Base-by-base conservation (phyloP, 2,888 invertebrate species). In the Psococerastis gibbosa region DNA sequence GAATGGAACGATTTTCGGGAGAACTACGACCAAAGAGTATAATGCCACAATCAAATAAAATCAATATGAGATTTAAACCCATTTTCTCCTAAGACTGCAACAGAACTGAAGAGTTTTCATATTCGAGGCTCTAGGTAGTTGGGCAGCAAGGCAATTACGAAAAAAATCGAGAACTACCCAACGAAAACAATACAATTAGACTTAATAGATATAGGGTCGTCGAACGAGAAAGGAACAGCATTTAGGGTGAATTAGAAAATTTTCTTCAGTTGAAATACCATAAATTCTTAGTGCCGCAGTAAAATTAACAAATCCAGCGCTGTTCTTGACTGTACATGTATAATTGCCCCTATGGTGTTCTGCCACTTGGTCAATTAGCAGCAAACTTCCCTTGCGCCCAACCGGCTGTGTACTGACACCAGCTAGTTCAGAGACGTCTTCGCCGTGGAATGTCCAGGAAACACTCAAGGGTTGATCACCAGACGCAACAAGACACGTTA, bases 91-190 rank as follows among this genome's bases (percentile, higher is more conserved):
- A n/a, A n/a, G n/a, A n/a, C n/a, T n/a, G n/a, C n/a, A n/a, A n/a
- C n/a, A n/a, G n/a, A n/a, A n/a, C n/a, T n/a, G n/a, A n/a, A n/a
- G n/a, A n/a, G n/a, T n/a, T n/a, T n/a, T 31, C 70, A 75, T 64
- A 84, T 81, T 62, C 75, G 77, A 60, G 83, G 82, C 57, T 75
- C n/a, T n/a, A n/a, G n/a, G n/a, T n/a, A n/a, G n/a, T n/a, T n/a
- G n/a, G n/a, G n/a, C n/a, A n/a, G n/a, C n/a, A n/a, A n/a, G n/a
- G n/a, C n/a, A n/a, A n/a, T n/a, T n/a, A n/a, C n/a, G n/a, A n/a
- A n/a, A n/a, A 60, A 65, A 82, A 82, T 84, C 74, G 63, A 75
- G 73, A 43, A 49, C 18, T 41, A 23, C 44, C 35, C 22, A 32
- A 47, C 16, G 42, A 43, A 43, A 33, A 33, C 13, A 18, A 35